phyloP scores from a whole-genome alignment of 92 coral and sea anemone species.

The Parazoanthus atlanticus region DNA sequence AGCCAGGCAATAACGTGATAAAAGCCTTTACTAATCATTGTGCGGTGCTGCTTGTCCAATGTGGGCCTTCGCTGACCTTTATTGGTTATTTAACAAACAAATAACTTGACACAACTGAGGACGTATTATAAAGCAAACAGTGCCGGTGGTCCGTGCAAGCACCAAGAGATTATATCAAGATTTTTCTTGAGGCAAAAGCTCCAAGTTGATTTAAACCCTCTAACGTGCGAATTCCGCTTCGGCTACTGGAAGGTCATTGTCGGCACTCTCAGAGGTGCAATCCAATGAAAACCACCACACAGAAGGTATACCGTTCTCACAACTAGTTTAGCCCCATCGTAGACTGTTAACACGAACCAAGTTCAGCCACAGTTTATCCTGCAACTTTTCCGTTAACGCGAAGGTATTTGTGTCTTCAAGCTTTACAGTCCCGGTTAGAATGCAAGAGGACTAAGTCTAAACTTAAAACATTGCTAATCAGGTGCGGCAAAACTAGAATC shows the following conservation, averaged over 20 bases:
- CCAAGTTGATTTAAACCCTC: constrained; percentile 9
- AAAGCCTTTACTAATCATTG: constrained; percentile 38
- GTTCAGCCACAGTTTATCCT: neutral
- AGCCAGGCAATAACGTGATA: constrained; percentile 34
- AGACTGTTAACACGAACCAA: neutral
- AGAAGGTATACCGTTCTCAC: neutral
- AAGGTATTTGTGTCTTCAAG: neutral
- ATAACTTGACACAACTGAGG: constrained; percentile 86
- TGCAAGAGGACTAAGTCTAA: neutral
- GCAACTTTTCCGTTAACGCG: neutral
- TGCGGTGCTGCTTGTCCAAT: constrained; percentile 34
- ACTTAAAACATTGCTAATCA: neutral
- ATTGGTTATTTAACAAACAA: constrained; percentile 91
- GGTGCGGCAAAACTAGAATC: neutral
- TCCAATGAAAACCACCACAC: neutral
- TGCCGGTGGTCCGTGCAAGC: constrained; percentile 81
- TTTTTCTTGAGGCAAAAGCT: constrained; percentile 24
- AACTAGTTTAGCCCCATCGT: neutral
- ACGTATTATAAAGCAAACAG: constrained; percentile 81
- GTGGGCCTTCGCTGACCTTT: constrained; percentile 70
- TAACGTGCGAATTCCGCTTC: constrained; percentile 30
- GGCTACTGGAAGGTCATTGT: neutral
- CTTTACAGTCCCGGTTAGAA: neutral
- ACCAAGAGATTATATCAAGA: constrained; percentile 30
- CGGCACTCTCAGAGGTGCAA: neutral